Evolutionary conservation across 2,797 vertebrate species (phyloP).

Genomic region (Valencia hispanica): DNA sequence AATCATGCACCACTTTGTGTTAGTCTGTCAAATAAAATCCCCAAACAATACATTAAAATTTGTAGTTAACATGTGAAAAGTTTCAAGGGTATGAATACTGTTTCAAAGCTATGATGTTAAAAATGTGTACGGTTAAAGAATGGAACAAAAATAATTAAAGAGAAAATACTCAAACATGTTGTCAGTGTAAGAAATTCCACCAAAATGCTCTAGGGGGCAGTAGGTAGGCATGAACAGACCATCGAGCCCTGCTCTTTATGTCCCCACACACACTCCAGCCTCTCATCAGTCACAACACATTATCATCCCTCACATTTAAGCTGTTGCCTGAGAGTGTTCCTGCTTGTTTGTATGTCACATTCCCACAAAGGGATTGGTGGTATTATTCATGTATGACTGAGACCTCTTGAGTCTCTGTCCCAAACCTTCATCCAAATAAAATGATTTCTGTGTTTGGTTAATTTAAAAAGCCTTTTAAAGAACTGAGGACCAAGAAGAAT

Average conservation of each 20-base stretch:
- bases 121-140: not conserved
- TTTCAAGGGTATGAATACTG: not conserved
- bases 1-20: not conserved
- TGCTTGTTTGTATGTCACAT: conserved; percentile 24
- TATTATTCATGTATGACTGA: conserved; percentile 6
- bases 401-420: not conserved
- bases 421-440: conserved; percentile 3
- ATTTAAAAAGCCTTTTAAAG: conserved; percentile 41
- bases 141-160: not conserved
- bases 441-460: conserved; percentile 25
- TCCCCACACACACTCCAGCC: conserved; percentile 4
- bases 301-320: conserved; percentile 21
- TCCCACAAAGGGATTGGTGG: conserved; percentile 24
- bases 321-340: conserved; percentile 8
- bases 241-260: not conserved
- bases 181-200: not conserved
- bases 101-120: not conserved
- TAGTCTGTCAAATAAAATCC: not conserved
- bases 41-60: not conserved
- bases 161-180: not conserved
- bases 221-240: conserved; percentile 54
- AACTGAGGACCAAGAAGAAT: conserved; percentile 25
- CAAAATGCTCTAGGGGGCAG: conserved; percentile 68
- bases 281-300: conserved; percentile 48
- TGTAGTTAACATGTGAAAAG: not conserved